Base-by-base conservation (phyloP, 2,797 vertebrate species). In the Hoplostethus mediterraneus region DNA sequence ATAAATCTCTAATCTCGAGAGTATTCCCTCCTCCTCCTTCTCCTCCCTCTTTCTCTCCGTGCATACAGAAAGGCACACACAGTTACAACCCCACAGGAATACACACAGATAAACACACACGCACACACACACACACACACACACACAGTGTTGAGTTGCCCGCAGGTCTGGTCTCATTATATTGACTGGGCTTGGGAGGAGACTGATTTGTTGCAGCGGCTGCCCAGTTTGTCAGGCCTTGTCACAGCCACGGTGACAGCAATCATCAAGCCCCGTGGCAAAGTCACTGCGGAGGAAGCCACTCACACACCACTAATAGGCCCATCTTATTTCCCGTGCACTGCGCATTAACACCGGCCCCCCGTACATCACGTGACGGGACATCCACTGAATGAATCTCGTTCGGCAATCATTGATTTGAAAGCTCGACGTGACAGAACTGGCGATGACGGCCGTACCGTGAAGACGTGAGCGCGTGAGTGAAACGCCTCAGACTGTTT, bases 1-100 rank as follows among this genome's bases (percentile, higher is more conserved):
- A 94, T 94, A 89, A 21, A 83, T 90, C 85, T 88, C 77, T 88
- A 88, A 93, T 87, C 87, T 86, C 80, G 73, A 54, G 85, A 75
- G 77, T 73, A 76, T 93, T 89, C 84, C 84, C 83, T 86, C 63
- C 79, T 83, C 67, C 67, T 53, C 33, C 56, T 21, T 36, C 33
- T 13, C 70, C 44, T 25, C 49, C 71, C 51, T 63, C 73, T 30
- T 75, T 76, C 73, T 48, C 56, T 77, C 67, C 64, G 60, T 66
- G 58, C 78, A 82, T 21, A 21, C 21, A 21, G 21, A 21, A 21
- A 21, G 21, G 21, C 77, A 80, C 79, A 71, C 70, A 74, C 55
- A 42, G 14, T 58, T 28, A 17, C 33, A 36, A n/a, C 45, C 6
- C 38, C 72, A 51, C 64, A 57, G 21, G 21, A n/a, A 55, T 14